Conservation (phyloP, 2,888 invertebrate genomes). For the Hipparchia semele region DNA sequence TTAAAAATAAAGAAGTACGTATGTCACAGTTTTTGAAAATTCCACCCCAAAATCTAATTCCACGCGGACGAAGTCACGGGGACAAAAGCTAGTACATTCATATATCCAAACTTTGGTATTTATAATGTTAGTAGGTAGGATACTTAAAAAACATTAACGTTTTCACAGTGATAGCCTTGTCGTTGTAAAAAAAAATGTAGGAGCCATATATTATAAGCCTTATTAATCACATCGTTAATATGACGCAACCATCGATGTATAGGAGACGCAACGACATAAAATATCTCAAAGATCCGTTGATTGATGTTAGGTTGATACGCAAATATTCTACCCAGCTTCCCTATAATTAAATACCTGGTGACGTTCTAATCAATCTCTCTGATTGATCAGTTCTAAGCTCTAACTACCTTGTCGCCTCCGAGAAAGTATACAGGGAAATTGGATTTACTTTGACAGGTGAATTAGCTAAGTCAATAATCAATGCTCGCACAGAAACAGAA, state of each 20-base stretch:
- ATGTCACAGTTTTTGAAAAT: too few species aligned
- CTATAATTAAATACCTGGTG: background rate
- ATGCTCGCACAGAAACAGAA: background rate
- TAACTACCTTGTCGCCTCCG: conserved; percentile 1
- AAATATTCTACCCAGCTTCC: background rate
- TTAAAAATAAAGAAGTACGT: too few species aligned
- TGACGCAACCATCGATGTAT: background rate
- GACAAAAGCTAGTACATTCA: too few species aligned
- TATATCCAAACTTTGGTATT: too few species aligned
- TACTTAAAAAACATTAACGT: too few species aligned
- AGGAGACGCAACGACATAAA: background rate
- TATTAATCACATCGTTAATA: too few species aligned
- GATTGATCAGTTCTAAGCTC: conserved; percentile 2
- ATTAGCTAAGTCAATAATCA: conserved; percentile 3
- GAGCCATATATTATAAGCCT: too few species aligned
- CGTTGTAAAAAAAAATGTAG: too few species aligned
- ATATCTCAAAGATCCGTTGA: background rate
- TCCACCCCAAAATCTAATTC: too few species aligned
- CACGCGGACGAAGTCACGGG: too few species aligned
- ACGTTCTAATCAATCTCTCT: conserved; percentile 4
- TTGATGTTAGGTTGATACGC: conserved; percentile 9
- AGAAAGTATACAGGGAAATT: conserved; percentile 10
- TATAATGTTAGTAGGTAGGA: too few species aligned
- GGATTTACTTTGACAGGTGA: conserved; percentile 2
- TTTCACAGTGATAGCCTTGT: too few species aligned